These are phyloP conservation scores for Enteromius argenteus DNA, from an alignment of 2,797 vertebrate genomes.

Conservation along the genomic window DNA sequence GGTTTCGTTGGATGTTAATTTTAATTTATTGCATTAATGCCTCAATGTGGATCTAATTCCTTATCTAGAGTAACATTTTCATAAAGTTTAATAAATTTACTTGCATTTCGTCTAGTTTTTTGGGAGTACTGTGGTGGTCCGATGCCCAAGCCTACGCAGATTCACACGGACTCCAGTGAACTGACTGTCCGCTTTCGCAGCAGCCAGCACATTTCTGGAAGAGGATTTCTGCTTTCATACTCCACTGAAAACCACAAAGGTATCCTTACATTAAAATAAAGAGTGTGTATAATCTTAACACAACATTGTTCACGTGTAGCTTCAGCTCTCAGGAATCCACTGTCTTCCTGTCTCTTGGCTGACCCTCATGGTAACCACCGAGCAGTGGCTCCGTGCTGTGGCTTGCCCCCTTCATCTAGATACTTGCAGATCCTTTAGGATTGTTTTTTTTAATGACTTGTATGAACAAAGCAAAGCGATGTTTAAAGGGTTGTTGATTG, in stretches of 20 bases:
- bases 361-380: not conserved
- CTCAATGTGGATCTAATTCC: not conserved
- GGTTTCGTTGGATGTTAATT: not conserved
- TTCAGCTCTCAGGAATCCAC: not conserved
- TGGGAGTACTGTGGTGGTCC: slow-evolving; percentile 79
- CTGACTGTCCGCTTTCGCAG: slow-evolving; percentile 83
- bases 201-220: slow-evolving; percentile 82
- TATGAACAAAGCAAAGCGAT: slow-evolving; percentile 20
- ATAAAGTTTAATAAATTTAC: not conserved
- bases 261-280: slow-evolving; percentile 58
- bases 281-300: not conserved
- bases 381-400: slow-evolving; percentile 7
- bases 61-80: not conserved
- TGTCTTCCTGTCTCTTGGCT: slow-evolving; percentile 27
- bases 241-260: slow-evolving; percentile 84
- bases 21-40: not conserved
- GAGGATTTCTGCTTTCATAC: slow-evolving; percentile 87
- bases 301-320: not conserved
- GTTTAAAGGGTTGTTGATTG: not conserved
- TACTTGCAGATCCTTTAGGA: not conserved
- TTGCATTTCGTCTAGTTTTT: slow-evolving; percentile 57
- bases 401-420: slow-evolving; percentile 21
- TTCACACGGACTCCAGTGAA: slow-evolving; percentile 79
- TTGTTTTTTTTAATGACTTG: slow-evolving; percentile 24
- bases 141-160: slow-evolving; percentile 70